Evolutionary conservation across 2,888 invertebrate species (phyloP), one percentile per base, ranked within the genome.

Genomic region (Cloeon dipterum): DNA sequence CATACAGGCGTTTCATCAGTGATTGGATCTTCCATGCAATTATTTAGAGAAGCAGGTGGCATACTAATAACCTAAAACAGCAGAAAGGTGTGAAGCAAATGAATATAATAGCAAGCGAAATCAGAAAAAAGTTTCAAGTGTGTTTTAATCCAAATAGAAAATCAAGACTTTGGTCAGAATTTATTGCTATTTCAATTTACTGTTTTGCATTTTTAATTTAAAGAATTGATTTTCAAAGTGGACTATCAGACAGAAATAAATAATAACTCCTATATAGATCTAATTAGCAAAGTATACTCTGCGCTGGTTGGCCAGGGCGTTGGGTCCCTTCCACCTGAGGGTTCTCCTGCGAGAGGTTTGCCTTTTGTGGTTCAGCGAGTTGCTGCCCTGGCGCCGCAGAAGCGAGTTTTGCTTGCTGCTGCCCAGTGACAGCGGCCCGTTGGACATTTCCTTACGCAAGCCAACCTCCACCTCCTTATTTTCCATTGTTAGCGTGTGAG

Each of bases 1-100:
- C 29, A 29, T 29, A 29, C 29, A 29, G 29, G 29, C 11, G 29
- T 29, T n/a, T 5, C 14, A 29, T 29, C 29, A 29, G 29, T 8
- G 25, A 23, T 23, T 14, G 16, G 7, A 8, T 29, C 29, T n/a
- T 14, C 29, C 8, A 11, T 16, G 11, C 23, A 23, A 8, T 7
- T 8, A 23, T 8, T 11, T 29, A 29, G 29, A 29, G 29, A 29
- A 29, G n/a, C 11, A 7, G 7, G 7, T n/a, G n/a, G n/a, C n/a
- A n/a, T n/a, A n/a, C n/a, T n/a, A n/a, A n/a, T n/a, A 29, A 29
- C 29, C 29, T 29, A 29, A 29, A 29, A 29, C 29, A n/a, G 16
- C n/a, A 29, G 5, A 29, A n/a, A n/a, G n/a, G n/a, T n/a, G n/a
- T n/a, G 29, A 29, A 29, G 29, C n/a, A 29, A 29, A 29, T 11